These are phyloP conservation scores for Chelonus formosanus DNA, from an alignment of 2,888 invertebrate species.

Conservation along the genomic window DNA sequence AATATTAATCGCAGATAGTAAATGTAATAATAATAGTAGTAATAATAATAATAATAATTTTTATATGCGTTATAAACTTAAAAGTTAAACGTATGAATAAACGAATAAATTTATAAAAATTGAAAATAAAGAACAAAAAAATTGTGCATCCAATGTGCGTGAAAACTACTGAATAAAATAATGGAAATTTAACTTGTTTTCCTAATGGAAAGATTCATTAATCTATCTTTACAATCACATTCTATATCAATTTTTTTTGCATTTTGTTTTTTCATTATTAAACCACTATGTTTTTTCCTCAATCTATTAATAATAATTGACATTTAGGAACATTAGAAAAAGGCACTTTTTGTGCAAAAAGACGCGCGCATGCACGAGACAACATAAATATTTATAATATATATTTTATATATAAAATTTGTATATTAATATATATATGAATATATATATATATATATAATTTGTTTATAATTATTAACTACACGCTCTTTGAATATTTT, in stretches of 20 bases:
- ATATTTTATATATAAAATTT: not conserved
- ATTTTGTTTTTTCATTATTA: conserved; percentile 23
- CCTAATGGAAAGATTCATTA: not conserved
- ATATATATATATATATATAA: too few species aligned
- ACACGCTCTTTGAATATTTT: too few species aligned
- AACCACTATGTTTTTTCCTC: not conserved
- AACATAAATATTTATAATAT: not conserved
- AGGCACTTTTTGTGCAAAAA: not conserved
- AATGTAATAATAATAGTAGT: conserved; percentile 42
- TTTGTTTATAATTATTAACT: too few species aligned
- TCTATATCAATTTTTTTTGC: conserved; percentile 6
- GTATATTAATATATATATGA: too few species aligned
- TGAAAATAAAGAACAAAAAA: conserved; percentile 42
- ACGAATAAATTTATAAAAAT: not conserved
- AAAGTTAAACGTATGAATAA: conserved; percentile 48
- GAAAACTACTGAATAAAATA: conserved; percentile 42
- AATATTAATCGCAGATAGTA: conserved; percentile 48
- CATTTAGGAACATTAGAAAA: conserved; percentile 12
- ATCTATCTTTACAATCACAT: not conserved
- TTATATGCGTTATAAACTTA: conserved; percentile 43
- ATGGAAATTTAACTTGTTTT: conserved; percentile 26
- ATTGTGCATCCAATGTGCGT: conserved; percentile 48
- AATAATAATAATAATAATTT: conserved; percentile 39
- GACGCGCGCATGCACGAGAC: conserved; percentile 5
- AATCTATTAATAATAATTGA: conserved; percentile 15